A percentile compares a stretch with the other conserved stretches of the same genome.
phyloP scores from a whole-genome alignment of 92 coral and sea anemone species.

The Actinostola sp. region DNA sequence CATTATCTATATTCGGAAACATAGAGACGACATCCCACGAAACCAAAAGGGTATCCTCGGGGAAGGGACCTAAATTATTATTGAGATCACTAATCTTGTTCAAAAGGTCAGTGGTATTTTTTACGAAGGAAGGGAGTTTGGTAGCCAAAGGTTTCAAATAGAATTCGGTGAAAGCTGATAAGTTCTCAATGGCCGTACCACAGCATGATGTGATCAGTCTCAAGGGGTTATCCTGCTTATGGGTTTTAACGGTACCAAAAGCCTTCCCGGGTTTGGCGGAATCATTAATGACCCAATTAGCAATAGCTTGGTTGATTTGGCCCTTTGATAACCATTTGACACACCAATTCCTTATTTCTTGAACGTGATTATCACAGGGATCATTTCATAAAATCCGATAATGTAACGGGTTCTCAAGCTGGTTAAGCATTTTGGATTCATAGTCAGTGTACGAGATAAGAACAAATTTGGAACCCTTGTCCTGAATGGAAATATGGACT shows the following conservation, averaged over 20 bases:
- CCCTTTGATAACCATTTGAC: neutral
- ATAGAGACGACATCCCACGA: slow-evolving; percentile 21
- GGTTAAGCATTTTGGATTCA: slow-evolving; percentile 20
- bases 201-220: no score
- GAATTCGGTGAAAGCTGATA: slow-evolving; percentile 42
- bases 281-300: no score
- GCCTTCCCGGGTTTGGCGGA: slow-evolving; percentile 7
- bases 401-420: slow-evolving; percentile 23
- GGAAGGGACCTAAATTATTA: slow-evolving; percentile 15
- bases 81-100: neutral
- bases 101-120: slow-evolving; percentile 43
- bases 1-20: slow-evolving; percentile 19
- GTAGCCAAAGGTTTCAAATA: slow-evolving; percentile 48
- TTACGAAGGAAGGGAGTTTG: slow-evolving; percentile 41
- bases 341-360: neutral
- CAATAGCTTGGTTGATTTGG: neutral
- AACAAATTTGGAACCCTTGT: no score
- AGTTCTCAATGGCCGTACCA: slow-evolving; percentile 22
- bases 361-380: slow-evolving; percentile 1
- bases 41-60: slow-evolving; percentile 14
- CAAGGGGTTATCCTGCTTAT: no score
- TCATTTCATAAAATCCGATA: slow-evolving; percentile 7
- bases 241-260: no score
- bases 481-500: no score
- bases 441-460: neutral